These are phyloP conservation scores for Bradypodion ventrale DNA, from an alignment of 2,797 vertebrate species.

Conservation along the genomic window DNA sequence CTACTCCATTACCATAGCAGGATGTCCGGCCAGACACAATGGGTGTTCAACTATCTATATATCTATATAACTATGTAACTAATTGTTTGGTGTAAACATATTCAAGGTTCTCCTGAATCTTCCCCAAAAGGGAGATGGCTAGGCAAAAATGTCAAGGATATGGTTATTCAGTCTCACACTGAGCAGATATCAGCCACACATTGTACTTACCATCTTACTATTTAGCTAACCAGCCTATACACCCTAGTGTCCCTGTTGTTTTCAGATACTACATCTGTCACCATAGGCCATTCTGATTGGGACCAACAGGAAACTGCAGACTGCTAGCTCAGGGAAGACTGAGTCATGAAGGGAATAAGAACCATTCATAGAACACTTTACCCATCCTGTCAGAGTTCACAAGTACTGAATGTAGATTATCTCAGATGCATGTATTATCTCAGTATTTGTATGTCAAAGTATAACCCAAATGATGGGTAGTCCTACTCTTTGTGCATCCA, in stretches of 20 bases:
- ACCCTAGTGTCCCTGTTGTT: neutral
- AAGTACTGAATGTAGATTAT: neutral
- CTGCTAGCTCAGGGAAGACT: neutral
- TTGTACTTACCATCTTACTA: neutral
- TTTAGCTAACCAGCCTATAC: neutral
- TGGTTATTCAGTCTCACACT: neutral
- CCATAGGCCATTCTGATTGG: neutral
- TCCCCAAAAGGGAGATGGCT: neutral
- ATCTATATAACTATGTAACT: neutral
- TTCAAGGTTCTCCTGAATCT: neutral
- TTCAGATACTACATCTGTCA: neutral
- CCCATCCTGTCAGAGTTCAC: neutral
- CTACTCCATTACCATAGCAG: too few relatives aligned
- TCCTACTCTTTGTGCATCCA: too few relatives aligned
- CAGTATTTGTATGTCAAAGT: neutral
- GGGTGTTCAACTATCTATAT: neutral
- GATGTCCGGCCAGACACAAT: too few relatives aligned
- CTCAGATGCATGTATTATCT: neutral
- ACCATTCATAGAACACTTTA: neutral
- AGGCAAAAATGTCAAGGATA: neutral
- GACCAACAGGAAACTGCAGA: neutral
- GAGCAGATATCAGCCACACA: neutral
- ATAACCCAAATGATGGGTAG: too few relatives aligned
- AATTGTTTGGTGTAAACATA: too few relatives aligned
- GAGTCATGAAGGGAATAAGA: neutral